phyloP scores from a whole-genome alignment of 1,140 invertebrate species.

The Lineus longissimus region DNA sequence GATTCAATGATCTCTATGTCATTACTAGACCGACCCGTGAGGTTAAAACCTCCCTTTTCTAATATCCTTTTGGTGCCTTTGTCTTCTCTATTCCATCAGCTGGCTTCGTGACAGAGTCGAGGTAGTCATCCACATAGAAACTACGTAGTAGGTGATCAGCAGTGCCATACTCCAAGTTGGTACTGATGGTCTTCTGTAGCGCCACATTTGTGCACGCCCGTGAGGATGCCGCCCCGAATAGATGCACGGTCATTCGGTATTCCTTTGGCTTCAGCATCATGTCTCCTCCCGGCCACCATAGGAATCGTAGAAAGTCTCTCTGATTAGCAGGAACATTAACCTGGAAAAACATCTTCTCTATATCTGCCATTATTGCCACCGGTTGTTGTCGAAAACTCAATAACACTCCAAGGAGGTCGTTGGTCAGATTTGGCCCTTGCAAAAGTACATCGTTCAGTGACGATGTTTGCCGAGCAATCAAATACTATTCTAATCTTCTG shows the following conservation, averaged over 20 bases:
- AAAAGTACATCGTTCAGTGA: conserved; percentile 20
- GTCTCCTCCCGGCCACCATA: conserved; percentile 16
- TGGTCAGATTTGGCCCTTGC: conserved; percentile 24
- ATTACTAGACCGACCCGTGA: conserved; percentile 16
- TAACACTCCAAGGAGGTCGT: conserved; percentile 16
- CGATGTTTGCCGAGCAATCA: conserved; percentile 19
- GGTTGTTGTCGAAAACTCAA: conserved; percentile 20
- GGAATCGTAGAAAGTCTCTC: conserved; percentile 15
- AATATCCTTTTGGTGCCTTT: neutral
- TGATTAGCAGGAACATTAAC: conserved; percentile 16
- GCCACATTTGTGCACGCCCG: conserved; percentile 15
- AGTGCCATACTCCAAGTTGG: neutral
- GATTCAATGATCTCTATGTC: conserved; percentile 6
- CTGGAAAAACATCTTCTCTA: conserved; percentile 24
- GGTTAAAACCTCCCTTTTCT: conserved; percentile 13
- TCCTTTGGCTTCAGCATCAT: neutral
- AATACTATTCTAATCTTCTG: conserved; percentile 26
- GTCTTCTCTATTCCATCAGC: neutral
- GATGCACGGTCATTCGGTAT: conserved; percentile 21
- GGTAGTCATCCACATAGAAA: conserved; percentile 24
- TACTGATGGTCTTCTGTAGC: conserved; percentile 8
- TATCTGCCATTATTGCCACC: conserved; percentile 16
- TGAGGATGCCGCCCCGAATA: conserved; percentile 19
- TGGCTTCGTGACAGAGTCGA: conserved; percentile 8
- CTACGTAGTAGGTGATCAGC: conserved; percentile 8